Evolutionary conservation across 2,113 vertebrate species (phyloP), one percentile per base, ranked within the genome.

Genomic region (Psephotus haematonotus): DNA sequence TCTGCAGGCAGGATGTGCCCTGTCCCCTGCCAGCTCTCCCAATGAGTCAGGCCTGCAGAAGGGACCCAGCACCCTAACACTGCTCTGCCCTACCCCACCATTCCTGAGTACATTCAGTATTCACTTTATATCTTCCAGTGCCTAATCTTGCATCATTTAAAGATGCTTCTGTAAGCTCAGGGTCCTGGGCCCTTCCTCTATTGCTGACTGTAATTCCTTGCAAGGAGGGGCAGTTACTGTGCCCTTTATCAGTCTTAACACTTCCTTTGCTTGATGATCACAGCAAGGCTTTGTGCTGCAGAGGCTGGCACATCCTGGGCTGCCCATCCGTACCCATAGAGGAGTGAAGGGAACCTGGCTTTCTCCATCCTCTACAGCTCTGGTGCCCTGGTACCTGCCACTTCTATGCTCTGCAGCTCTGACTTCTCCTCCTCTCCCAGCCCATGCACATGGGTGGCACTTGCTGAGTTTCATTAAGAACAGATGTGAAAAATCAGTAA

Each of bases 401-500:
- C 24, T 49, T 35, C n/a, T 15, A 4, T 8, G 5, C 24, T 7
- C 46, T 33, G 17, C 75, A 50, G 46, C 23, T 41, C 46, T 64
- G 46, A 20, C 76, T 64, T n/a, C 3, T 64, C 44, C 57, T 49
- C 11, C 9, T 72, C 82, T 71, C 65, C 62, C 79, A 85, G 79
- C 75, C 46, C 74, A 74, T n/a, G 86, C 65, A 92, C 82, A 25
- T 63, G 86, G 92, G 86, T 92, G 96, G 90, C 60, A 72, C 39
- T 70, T 75, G 25, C n/a, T 47, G 49, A 44, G 68, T 71, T 92
- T 39, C 83, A 20, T 92, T 94, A 86, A 74, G 63, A 95, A 69
- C 43, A 72, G 95, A 79, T 41, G 57, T 91, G 90, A 97, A 92
- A 83, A 91, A 85, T 86, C 79, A 69, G 52, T 91, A 29, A 71